Evolutionary conservation across 2,113 vertebrate genomes (phyloP).

Genomic region (Halcyon malimbica): DNA sequence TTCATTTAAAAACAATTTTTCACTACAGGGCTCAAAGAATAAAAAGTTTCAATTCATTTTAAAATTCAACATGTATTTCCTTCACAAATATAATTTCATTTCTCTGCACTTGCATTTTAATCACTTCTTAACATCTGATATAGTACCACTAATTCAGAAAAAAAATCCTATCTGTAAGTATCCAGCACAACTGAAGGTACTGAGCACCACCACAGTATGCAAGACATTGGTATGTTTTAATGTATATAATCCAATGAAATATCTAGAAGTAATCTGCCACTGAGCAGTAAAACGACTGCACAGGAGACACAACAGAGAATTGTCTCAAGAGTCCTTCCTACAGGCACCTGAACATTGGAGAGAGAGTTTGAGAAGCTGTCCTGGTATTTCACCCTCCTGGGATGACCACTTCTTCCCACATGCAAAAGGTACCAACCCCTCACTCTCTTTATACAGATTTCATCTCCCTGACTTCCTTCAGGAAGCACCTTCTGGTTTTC

Average conservation of each 20-base stretch:
- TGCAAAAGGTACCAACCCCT: neutral
- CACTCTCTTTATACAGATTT: neutral
- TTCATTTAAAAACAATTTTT: slow-evolving; percentile 56
- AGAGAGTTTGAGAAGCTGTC: neutral
- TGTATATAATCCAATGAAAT: neutral
- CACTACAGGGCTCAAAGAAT: neutral
- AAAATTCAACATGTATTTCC: neutral
- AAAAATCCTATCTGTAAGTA: neutral
- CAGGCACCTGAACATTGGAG: neutral
- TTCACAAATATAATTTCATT: neutral
- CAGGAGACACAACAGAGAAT: neutral
- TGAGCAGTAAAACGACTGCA: neutral
- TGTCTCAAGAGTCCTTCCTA: neutral
- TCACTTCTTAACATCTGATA: neutral
- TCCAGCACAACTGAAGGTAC: neutral
- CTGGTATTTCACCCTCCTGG: neutral
- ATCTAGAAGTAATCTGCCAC: neutral
- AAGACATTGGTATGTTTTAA: neutral
- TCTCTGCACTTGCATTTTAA: neutral
- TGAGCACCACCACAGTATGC: neutral
- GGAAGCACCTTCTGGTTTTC: neutral
- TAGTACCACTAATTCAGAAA: neutral
- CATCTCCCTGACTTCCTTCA: neutral
- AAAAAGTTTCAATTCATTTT: slow-evolving; percentile 27
- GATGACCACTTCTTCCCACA: neutral